phyloP scores from a whole-genome alignment of 2,888 invertebrate species.

The Alitta virens region DNA sequence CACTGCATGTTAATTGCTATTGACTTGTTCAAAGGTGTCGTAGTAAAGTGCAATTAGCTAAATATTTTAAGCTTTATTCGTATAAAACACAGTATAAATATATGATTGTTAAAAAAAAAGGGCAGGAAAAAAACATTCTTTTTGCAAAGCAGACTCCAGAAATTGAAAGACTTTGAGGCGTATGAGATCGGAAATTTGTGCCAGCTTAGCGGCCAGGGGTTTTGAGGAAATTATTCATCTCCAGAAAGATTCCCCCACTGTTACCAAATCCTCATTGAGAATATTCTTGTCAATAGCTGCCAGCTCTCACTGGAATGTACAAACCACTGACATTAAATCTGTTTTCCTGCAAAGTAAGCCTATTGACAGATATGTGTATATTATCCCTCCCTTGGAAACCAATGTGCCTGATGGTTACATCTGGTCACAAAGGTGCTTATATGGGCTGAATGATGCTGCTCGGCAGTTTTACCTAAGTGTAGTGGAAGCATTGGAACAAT shows the following conservation, averaged over 20 bases:
- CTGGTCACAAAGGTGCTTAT: neutral
- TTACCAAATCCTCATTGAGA: constrained; percentile 22
- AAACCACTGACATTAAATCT: neutral
- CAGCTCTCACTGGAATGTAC: constrained; percentile 10
- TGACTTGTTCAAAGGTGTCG: too few relatives aligned
- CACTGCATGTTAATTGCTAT: too few relatives aligned
- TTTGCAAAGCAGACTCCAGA: too few relatives aligned
- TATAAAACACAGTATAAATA: too few relatives aligned
- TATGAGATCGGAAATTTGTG: constrained; percentile 16
- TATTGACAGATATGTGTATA: neutral
- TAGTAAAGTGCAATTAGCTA: too few relatives aligned
- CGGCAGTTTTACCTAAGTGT: neutral
- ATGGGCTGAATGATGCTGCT: neutral
- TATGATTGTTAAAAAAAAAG: too few relatives aligned
- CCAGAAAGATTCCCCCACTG: constrained; percentile 22
- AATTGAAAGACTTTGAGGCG: too few relatives aligned
- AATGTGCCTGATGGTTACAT: neutral
- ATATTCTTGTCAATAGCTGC: constrained; percentile 24
- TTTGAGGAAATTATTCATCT: constrained; percentile 22
- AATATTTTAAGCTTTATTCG: too few relatives aligned
- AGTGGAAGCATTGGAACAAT: neutral
- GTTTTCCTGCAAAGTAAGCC: neutral
- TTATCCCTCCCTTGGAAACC: neutral
- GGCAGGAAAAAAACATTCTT: too few relatives aligned
- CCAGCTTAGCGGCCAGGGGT: constrained; percentile 28